phyloP scores from a whole-genome alignment of 2,113 vertebrate species.

The Phyllostomus discolor region DNA sequence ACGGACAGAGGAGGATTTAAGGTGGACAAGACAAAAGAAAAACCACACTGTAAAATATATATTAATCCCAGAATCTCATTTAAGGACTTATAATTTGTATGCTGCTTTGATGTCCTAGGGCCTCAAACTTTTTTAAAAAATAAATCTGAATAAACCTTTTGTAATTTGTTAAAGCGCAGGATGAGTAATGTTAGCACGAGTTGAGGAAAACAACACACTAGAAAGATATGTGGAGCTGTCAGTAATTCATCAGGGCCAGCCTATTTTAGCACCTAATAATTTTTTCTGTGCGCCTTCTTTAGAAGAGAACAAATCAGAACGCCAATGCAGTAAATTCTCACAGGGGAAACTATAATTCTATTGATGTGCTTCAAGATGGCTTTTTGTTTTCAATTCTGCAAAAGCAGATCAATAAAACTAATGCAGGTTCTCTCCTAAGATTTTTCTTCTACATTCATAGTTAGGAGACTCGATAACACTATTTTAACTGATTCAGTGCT shows the following conservation, averaged over 20 bases:
- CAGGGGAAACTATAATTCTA: conserved; percentile 75
- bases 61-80: background rate
- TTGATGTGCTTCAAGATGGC: conserved; percentile 75
- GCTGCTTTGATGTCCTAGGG: background rate
- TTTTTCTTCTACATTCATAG: conserved; percentile 66
- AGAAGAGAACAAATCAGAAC: conserved; percentile 71
- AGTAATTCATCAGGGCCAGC: conserved; percentile 61
- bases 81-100: conserved; percentile 27
- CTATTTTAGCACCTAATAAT: conserved; percentile 71
- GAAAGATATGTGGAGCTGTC: conserved; percentile 67
- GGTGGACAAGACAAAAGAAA: background rate
- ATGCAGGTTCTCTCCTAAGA: conserved; percentile 67
- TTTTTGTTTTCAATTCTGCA: conserved; percentile 77
- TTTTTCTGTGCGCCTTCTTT: conserved; percentile 66
- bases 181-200: conserved; percentile 52
- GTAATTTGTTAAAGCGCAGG: conserved; percentile 49
- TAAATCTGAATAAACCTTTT: conserved; percentile 45
- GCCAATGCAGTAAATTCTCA: conserved; percentile 70
- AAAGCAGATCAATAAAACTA: conserved; percentile 73
- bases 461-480: conserved; percentile 49
- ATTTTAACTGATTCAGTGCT: conserved; percentile 68
- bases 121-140: conserved; percentile 18
- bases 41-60: background rate
- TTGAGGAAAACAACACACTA: conserved; percentile 55
- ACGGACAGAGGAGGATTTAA: background rate